A percentile compares a stretch with the other conserved stretches of the same genome.
These are phyloP conservation scores for Leptinotarsa juncta DNA, from an alignment of 2,888 invertebrate species.

Conservation along the genomic window DNA sequence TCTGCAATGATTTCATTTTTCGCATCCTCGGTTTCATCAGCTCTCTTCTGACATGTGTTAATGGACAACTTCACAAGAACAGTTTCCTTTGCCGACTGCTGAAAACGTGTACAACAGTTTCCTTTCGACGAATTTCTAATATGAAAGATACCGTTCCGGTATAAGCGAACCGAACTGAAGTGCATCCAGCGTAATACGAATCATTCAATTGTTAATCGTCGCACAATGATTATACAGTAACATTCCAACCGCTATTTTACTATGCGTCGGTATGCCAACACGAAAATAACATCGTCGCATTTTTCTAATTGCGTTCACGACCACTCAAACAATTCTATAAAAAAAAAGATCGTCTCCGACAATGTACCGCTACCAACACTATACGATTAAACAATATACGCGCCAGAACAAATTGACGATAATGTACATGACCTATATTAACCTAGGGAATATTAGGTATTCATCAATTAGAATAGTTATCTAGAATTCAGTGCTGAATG, in stretches of 20 bases:
- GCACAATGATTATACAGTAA: constrained; percentile 50
- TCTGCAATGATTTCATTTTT: too few species aligned
- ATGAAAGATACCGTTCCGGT: constrained; percentile 18
- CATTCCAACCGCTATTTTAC: constrained; percentile 51
- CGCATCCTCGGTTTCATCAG: not conserved
- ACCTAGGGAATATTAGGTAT: not conserved
- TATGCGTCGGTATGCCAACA: constrained; percentile 50
- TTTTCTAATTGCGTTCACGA: constrained; percentile 11
- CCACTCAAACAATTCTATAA: constrained; percentile 3
- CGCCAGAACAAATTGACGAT: constrained; percentile 5
- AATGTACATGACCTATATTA: constrained; percentile 10
- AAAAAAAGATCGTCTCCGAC: constrained; percentile 1
- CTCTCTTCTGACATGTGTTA: not conserved
- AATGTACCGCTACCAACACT: not conserved
- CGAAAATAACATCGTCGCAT: constrained; percentile 30
- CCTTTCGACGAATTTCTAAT: constrained; percentile 15
- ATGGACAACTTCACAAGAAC: not conserved
- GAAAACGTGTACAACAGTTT: not conserved
- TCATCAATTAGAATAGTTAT: constrained; percentile 6
- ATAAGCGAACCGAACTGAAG: constrained; percentile 14
- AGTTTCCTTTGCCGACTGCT: not conserved
- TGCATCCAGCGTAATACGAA: constrained; percentile 29
- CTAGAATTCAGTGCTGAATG: not conserved
- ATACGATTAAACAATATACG: not conserved
- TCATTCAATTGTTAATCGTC: constrained; percentile 50